Base-by-base conservation (phyloP, 2,888 invertebrate species). In the Drosophila diplacantha region DNA sequence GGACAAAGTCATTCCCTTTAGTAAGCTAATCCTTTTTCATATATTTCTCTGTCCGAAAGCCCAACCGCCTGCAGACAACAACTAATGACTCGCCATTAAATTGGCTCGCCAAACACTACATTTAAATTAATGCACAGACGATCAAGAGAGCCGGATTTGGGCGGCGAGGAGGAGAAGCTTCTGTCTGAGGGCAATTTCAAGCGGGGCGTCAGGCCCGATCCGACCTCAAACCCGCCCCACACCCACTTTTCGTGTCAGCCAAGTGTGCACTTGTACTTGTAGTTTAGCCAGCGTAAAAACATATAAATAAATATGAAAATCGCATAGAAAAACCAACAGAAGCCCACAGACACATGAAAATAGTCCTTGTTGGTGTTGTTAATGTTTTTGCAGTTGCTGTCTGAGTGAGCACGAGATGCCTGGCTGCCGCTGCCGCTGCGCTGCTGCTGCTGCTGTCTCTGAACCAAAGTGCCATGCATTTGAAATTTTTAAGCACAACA, bases 301-400 rank as follows among this genome's bases (percentile, higher is more conserved):
- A 81, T 74, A 81, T 81, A 78, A 78, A 78, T 81, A 78, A 78
- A 78, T 78, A 78, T 81, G 81, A 78, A 74, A 79, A 74, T 75
- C 74, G 66, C 63, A 72, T 61, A 71, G 52, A 63, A 56, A 61
- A 61, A 61, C 59, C 59, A 58, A 63, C 64, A 58, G 43, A 41
- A 46, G 43, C 32, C 29, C 44, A 46, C 35, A 52, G 34, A 67
- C 47, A 61, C 54, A 53, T 63, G 63, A 61, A 71, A 77, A 73
- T 61, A 71, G 69, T 69, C 59, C 59, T 65, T 58, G 58, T 50
- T 39, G 57, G 46, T 54, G 61, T 59, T 55, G 61, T 47, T 61
- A 41, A 38, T 69, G 43, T 41, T 32, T 47, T 44, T 57, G 59
- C 37, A 51, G 61, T 43, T 44, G 44, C 26, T 69, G 31, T 57